Evolutionary conservation across 2,797 vertebrate genomes (phyloP).

Genomic region (Picus viridis): DNA sequence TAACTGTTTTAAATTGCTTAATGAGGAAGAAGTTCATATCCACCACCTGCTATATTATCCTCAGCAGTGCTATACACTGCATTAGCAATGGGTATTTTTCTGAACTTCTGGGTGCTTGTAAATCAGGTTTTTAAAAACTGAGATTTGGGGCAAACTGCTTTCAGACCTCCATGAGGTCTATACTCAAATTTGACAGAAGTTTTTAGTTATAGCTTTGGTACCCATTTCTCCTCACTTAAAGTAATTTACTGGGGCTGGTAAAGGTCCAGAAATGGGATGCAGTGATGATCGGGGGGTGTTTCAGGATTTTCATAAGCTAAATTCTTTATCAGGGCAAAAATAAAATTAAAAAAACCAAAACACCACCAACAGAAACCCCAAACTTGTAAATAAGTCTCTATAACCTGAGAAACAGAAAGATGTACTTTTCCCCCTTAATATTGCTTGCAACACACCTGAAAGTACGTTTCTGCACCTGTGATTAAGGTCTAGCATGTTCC

Average conservation of each 20-base stretch:
- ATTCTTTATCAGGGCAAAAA: background rate
- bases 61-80: background rate
- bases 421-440: background rate
- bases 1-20: background rate
- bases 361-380: no score
- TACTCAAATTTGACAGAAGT: background rate
- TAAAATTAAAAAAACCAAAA: background rate
- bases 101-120: background rate
- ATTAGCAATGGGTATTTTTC: background rate
- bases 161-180: rapidly evolving
- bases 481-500: background rate
- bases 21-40: background rate
- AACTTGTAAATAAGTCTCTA: background rate
- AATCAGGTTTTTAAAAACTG: background rate
- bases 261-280: background rate
- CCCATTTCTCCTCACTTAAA: background rate
- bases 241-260: background rate
- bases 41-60: background rate
- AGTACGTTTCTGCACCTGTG: background rate
- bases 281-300: background rate
- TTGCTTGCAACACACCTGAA: background rate
- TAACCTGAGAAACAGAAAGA: background rate
- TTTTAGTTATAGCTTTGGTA: background rate
- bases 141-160: background rate
- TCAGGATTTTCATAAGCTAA: rapidly evolving